A percentile compares a stretch with the other conserved stretches of the same genome.
These are phyloP conservation scores for Tanaodytes sp. DNA, from an alignment of 2,888 invertebrate species.

Conservation along the genomic window DNA sequence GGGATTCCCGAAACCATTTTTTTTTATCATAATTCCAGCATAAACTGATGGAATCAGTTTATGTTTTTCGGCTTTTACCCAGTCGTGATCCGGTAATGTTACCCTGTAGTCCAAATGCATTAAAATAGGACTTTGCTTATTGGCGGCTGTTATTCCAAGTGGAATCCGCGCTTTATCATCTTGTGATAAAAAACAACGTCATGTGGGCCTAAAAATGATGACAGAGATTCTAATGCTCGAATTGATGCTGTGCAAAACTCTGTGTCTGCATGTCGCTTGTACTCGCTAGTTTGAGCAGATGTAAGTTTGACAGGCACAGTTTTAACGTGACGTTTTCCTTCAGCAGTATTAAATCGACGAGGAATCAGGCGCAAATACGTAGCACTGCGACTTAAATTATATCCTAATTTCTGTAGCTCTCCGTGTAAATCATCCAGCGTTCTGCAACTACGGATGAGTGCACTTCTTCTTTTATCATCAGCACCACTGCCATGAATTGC, in stretches of 20 bases:
- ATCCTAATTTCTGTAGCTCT: conserved; percentile 37
- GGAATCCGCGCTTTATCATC: conserved; percentile 68
- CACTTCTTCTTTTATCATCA: conserved; percentile 25
- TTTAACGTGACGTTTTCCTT: conserved; percentile 60
- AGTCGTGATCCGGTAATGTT: conserved; percentile 64
- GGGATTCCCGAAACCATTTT: conserved; percentile 62
- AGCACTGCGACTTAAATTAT: conserved; percentile 55
- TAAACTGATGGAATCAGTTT: conserved; percentile 67
- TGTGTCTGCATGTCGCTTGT: conserved; percentile 59
- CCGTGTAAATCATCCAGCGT: conserved; percentile 22
- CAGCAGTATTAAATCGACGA: conserved; percentile 49
- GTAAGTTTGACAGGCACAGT: conserved; percentile 59
- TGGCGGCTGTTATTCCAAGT: conserved; percentile 68
- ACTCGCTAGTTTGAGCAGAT: conserved; percentile 43
- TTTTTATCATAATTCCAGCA: conserved; percentile 55
- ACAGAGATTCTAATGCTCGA: conserved; percentile 49
- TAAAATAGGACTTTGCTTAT: conserved; percentile 61
- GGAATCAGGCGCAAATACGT: conserved; percentile 59
- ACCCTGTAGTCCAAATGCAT: conserved; percentile 63
- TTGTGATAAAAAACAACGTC: conserved; percentile 58
- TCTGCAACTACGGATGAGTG: conserved; percentile 29
- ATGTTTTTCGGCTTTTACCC: conserved; percentile 61
- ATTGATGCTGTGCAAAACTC: conserved; percentile 23
- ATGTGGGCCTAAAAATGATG: conserved; percentile 48
- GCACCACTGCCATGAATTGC: conserved; percentile 43